Evolutionary conservation across 1,140 invertebrate genomes (phyloP), one percentile per base, ranked within the genome.

Genomic region (Dendroctonus valens): DNA sequence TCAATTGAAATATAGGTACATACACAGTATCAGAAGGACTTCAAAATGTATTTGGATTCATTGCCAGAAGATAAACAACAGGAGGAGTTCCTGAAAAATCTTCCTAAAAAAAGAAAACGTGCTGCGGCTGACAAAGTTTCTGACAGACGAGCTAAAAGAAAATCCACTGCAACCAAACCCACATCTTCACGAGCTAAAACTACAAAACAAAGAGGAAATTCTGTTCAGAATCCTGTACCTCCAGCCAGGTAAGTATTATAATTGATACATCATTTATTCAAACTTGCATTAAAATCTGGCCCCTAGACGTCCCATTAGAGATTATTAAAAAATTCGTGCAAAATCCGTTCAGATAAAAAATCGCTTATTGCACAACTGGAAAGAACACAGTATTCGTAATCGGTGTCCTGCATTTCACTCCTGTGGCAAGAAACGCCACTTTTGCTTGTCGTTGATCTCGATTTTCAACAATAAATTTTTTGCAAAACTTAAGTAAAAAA

Each of bases 1-100:
- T 26, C 26, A 26, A 26, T 26, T 49, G 2, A 12, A 12, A 7
- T 48, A 7, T 39, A 79, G 76, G 67, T 78, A 67, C 68, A 75
- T 37, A 77, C 79, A 52, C 72, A 79, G 58, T 81, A 81, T 66
- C 80, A 81, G 69, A 60, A 77, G 67, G 78, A 82, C 57, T 82
- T 78, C 73, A 76, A 79, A 7, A 67, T 75, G 5, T 83, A 83
- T 67, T 68, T 83, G 39, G 78, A 80, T 50, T 75, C 76, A 15
- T 69, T 83, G n/a, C 77, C 81, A 8, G 76, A 79, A 71, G 78
- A 80, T n/a, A 78, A 82, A 67, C 62, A 78, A 55, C 68, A 77
- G 65, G 74, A 77, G 66, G 76, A 81, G 71, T 51, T 81, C n/a
- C 62, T 69, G 14, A 75, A 72, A 9, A 73, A 70, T 52, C 42